phyloP scores from a whole-genome alignment of 1,140 invertebrate species.

The Pissodes strobi region DNA sequence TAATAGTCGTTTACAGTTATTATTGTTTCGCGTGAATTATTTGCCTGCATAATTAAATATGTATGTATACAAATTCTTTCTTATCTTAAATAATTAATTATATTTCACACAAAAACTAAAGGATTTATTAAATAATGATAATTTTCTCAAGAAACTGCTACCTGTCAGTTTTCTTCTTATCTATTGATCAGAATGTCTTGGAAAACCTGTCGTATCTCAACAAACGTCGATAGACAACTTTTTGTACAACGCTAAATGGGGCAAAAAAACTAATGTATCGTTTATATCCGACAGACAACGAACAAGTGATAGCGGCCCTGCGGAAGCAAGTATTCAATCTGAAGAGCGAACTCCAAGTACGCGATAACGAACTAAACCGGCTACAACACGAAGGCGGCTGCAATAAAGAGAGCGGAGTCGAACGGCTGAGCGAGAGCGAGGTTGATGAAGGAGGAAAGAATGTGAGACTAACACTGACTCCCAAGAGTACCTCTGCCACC shows the following conservation, averaged over 20 bases:
- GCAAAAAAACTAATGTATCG: too few relatives aligned
- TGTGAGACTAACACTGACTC: neutral
- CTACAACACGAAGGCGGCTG: constrained; percentile 14
- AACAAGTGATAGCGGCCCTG: constrained; percentile 49
- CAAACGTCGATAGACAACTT: too few relatives aligned
- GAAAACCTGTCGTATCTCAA: too few relatives aligned
- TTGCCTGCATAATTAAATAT: neutral
- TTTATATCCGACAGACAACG: too few relatives aligned
- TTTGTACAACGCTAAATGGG: too few relatives aligned
- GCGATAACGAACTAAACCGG: constrained; percentile 57
- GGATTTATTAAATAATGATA: too few relatives aligned
- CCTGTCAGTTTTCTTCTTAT: too few relatives aligned
- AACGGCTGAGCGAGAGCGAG: constrained; percentile 4
- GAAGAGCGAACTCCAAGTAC: constrained; percentile 55
- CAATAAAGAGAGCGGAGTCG: constrained; percentile 29
- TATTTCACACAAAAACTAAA: too few relatives aligned
- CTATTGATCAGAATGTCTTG: too few relatives aligned
- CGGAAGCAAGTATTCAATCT: constrained; percentile 54
- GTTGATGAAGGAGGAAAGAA: constrained; percentile 1
- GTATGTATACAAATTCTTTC: neutral
- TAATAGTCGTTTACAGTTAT: neutral
- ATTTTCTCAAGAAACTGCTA: too few relatives aligned
- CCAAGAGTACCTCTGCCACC: constrained; percentile 36
- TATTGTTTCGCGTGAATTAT: too few relatives aligned
- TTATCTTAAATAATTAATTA: too few relatives aligned